These are phyloP conservation scores for Nycteola revayana DNA, from an alignment of 2,888 invertebrate species.

Conservation along the genomic window DNA sequence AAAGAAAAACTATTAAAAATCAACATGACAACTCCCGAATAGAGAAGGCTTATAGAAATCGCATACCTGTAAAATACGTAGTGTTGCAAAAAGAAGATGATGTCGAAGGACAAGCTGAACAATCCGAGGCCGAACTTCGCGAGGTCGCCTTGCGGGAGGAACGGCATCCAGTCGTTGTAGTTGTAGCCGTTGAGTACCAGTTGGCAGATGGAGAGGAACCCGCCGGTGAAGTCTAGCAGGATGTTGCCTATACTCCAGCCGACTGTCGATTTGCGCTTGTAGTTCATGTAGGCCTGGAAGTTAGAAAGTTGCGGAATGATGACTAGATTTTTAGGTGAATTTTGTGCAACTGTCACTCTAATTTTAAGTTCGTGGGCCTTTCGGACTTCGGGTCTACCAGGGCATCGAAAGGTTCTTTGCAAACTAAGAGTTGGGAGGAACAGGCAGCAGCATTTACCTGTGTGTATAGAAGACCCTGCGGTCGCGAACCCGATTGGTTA, in stretches of 20 bases:
- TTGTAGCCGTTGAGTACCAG: constrained; percentile 98
- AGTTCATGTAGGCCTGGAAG: constrained; percentile 96
- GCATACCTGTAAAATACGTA: constrained; percentile 94
- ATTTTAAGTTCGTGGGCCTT: no score
- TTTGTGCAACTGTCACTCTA: no score
- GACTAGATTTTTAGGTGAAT: no score
- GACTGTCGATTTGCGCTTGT: constrained; percentile 95
- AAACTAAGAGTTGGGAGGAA: no score
- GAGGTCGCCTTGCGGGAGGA: constrained; percentile 92
- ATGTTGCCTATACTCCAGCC: constrained; percentile 99
- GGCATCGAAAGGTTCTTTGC: no score
- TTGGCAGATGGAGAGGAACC: constrained; percentile 95
- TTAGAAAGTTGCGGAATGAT: no score
- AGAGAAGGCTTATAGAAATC: constrained; percentile 1
- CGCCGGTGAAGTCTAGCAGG: constrained; percentile 97
- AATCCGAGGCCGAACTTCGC: constrained; percentile 99
- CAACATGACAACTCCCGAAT: no score
- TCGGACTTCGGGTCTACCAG: no score
- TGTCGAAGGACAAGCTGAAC: constrained; percentile 97
- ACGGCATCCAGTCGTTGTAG: constrained; percentile 97
- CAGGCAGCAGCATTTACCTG: no score
- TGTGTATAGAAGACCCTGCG: no score
- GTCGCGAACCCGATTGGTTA: no score
- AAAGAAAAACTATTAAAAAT: no score
- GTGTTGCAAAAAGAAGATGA: constrained; percentile 98